Conservation (phyloP, 2,888 invertebrate genomes). For the Hypomecis atomaria region DNA sequence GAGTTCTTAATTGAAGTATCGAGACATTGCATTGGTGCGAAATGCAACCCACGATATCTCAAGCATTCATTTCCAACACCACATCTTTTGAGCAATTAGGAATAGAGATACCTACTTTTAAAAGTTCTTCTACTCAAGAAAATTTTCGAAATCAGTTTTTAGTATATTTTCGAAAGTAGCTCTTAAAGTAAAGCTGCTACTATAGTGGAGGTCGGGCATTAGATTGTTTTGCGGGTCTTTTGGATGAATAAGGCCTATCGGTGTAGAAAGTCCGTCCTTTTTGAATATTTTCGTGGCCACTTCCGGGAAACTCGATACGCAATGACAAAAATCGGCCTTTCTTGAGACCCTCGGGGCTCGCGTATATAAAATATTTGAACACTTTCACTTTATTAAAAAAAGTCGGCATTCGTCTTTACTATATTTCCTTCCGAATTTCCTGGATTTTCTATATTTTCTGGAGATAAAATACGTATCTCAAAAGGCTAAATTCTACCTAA, state of each 20-base stretch:
- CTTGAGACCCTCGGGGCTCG: not conserved
- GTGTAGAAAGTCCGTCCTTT: slow-evolving; percentile 11
- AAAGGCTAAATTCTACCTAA: no score
- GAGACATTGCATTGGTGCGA: no score
- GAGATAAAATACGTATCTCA: no score
- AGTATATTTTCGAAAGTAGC: no score
- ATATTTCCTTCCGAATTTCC: not conserved
- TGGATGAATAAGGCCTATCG: slow-evolving; percentile 18
- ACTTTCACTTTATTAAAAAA: not conserved
- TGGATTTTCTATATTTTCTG: no score
- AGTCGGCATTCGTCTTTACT: not conserved
- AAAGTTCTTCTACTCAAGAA: no score
- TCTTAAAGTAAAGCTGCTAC: not conserved
- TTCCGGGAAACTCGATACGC: slow-evolving; percentile 6
- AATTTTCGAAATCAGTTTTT: no score
- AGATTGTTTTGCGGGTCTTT: slow-evolving; percentile 12
- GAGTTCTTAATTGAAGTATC: no score
- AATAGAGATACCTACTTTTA: no score
- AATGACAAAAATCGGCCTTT: slow-evolving; percentile 13
- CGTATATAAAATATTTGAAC: slow-evolving; percentile 7
- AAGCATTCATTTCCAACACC: no score
- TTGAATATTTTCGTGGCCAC: slow-evolving; percentile 15
- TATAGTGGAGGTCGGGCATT: not conserved
- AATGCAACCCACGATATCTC: no score
- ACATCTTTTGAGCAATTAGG: no score